Conservation (phyloP, 1,140 invertebrate genomes). For the Tetramorium simillimum region DNA sequence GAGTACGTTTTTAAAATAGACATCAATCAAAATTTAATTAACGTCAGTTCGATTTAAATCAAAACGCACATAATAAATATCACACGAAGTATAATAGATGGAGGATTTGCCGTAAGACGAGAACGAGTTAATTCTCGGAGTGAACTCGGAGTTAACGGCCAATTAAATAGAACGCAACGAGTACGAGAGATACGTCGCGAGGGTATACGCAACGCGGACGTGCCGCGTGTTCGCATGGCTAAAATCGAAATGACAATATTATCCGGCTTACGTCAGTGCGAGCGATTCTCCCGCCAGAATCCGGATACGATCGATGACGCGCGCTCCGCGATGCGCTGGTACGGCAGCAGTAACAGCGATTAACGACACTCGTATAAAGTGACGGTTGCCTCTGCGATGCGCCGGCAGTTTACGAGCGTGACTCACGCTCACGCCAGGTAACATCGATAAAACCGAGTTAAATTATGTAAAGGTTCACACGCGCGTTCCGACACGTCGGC, state of each 20-base stretch:
- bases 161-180: neutral
- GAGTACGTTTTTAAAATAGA: neutral
- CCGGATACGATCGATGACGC: slow-evolving; percentile 57
- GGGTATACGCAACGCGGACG: neutral
- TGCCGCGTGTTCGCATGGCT: neutral
- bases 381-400: slow-evolving; percentile 25
- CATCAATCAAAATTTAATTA: slow-evolving; percentile 2
- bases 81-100: neutral
- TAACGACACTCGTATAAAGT: slow-evolving; percentile 59
- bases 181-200: neutral
- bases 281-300: slow-evolving; percentile 36
- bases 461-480: slow-evolving; percentile 61
- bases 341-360: slow-evolving; percentile 32
- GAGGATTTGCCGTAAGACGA: neutral
- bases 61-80: neutral
- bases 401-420: slow-evolving; percentile 53
- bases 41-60: neutral
- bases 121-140: slow-evolving; percentile 2
- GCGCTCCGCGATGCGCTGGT: slow-evolving; percentile 5
- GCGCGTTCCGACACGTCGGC: slow-evolving; percentile 45
- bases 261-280: slow-evolving; percentile 52
- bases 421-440: slow-evolving; percentile 45
- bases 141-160: neutral
- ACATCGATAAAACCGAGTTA: slow-evolving; percentile 61
- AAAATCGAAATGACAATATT: slow-evolving; percentile 29